Percentiles rank a stretch among this genome's conserved stretches.
Evolutionary conservation across 1,140 invertebrate genomes (phyloP).

Genomic region (Procambarus virginalis): DNA sequence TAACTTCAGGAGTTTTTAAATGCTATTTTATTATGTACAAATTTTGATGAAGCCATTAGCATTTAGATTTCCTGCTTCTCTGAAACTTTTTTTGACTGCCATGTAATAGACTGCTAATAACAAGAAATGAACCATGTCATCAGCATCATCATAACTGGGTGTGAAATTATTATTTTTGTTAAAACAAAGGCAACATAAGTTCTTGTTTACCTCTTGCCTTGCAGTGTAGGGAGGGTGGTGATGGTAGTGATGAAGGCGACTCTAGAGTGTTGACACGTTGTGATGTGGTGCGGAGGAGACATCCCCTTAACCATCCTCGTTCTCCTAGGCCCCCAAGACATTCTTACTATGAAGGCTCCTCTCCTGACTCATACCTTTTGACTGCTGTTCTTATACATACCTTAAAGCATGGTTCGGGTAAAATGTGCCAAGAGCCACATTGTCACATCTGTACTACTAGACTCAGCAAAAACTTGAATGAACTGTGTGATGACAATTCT

Average conservation of each 20-base stretch:
- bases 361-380: conserved; percentile 66
- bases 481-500: background rate
- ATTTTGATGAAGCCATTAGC: background rate
- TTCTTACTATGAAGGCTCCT: conserved; percentile 68
- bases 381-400: conserved; percentile 69
- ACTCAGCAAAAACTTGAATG: background rate
- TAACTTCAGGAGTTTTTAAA: background rate
- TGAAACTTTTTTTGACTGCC: background rate
- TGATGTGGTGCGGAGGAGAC: conserved; percentile 58
- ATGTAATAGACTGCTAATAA: background rate
- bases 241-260: conserved; percentile 47
- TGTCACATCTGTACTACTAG: conserved; percentile 32
- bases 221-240: conserved; percentile 67
- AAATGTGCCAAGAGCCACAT: conserved; percentile 46
- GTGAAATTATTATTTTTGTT: background rate
- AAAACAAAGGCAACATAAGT: conserved; percentile 41
- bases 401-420: conserved; percentile 62
- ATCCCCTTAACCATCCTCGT: conserved; percentile 12
- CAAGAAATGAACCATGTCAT: background rate
- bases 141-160: conserved; percentile 8
- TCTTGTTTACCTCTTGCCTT: conserved; percentile 62
- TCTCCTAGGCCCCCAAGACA: conserved; percentile 59
- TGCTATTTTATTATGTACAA: background rate
- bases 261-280: conserved; percentile 47
- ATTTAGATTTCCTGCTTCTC: background rate